phyloP scores from a whole-genome alignment of 2,113 vertebrate species.

The Origma solitaria region DNA sequence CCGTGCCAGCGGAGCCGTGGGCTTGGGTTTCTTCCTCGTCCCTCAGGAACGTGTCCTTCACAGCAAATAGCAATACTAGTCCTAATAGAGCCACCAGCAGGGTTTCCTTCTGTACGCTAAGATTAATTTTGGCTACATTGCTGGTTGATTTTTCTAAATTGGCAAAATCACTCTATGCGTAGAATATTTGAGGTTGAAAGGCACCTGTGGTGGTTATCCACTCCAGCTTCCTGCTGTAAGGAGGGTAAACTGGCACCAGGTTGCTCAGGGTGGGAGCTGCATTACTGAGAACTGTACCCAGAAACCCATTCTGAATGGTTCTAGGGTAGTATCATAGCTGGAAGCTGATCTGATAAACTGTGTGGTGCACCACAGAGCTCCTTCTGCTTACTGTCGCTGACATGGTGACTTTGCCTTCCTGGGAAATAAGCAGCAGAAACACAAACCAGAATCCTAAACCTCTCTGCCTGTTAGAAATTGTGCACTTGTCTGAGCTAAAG shows the following conservation, averaged over 20 bases:
- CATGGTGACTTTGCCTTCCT: background rate
- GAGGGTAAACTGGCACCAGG: background rate
- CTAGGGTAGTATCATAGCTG: background rate
- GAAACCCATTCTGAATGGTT: background rate
- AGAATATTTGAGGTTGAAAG: background rate
- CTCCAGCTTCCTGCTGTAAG: background rate
- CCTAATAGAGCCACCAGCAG: background rate
- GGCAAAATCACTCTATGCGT: background rate
- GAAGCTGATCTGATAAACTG: background rate
- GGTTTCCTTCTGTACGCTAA: background rate
- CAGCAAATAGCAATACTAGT: background rate
- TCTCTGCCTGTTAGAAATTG: background rate
- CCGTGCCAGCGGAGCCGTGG: background rate
- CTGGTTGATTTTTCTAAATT: background rate
- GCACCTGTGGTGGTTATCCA: background rate
- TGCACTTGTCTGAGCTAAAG: background rate
- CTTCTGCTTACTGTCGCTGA: background rate
- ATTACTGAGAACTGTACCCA: background rate
- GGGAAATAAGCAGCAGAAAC: background rate
- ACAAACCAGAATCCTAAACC: background rate
- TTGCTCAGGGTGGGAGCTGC: background rate
- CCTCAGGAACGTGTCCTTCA: background rate
- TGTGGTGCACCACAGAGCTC: background rate
- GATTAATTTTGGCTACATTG: background rate
- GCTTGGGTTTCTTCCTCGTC: background rate